Evolutionary conservation across 2,888 invertebrate species (phyloP), one percentile per base, ranked within the genome.

Genomic region (Pocota personata): DNA sequence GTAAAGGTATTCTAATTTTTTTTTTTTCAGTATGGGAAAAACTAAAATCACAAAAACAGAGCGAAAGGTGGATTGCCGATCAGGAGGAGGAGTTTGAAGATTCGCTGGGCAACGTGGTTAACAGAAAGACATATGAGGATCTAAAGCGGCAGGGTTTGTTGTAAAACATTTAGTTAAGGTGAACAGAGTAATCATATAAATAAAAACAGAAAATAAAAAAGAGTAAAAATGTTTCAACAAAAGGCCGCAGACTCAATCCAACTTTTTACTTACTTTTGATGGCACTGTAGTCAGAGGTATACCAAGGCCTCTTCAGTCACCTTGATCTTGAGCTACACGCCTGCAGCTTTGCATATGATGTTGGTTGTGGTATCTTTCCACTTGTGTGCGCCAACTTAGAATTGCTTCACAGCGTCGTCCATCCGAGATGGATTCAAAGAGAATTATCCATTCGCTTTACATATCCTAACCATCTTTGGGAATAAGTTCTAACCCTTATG

Each of bases 41-140:
- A 93, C 94, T 99, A 14, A 99, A 99, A 92, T 95, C 96, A 7
- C 97, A 97, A 90, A 99, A 99, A 91, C 98, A 98, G 90, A 95
- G 95, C 58, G 99, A 99, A 93, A 94, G 99, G 87, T 99, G 98
- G 97, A 97, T 97, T 89, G 98, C 98, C 0, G 98, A 99, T 91
- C 97, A 97, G 88, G 97, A 98, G 93, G 99, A 99, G 93, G 99
- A 99, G 91, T 99, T 97, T 93, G 99, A 99, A 93, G 99, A 99
- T 93, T 98, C 98, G 0, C 95, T 96, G 89, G 99, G 99, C 12
- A 99, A 99, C 93, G 99, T 99, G 14, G 99, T 99, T 1, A 99
- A 98, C 93, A 95, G 98, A 88, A 99, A 99, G 92, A 99, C 99
- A 0, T 99, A 96, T 90, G 99, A 99, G 92, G 99, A 99, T 94